A percentile compares a stretch with the other conserved stretches of the same genome.
These are phyloP conservation scores for Ranitomeya variabilis DNA, from an alignment of 2,113 vertebrate species.

Conservation along the genomic window DNA sequence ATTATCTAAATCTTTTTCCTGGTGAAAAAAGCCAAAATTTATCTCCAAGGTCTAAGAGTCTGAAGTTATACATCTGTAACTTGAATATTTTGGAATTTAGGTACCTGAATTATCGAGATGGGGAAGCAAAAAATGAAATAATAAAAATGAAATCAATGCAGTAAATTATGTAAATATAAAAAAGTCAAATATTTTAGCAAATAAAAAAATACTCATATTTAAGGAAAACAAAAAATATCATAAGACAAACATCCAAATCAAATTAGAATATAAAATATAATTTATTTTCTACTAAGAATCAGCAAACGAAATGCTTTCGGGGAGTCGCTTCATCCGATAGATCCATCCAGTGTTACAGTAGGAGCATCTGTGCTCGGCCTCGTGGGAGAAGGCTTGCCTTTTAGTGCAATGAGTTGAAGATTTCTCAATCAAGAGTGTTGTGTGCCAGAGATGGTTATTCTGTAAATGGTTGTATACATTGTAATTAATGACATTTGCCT, in stretches of 20 bases:
- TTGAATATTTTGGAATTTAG: neutral
- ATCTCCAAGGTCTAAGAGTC: neutral
- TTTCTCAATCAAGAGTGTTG: conserved; percentile 19
- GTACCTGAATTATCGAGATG: no score
- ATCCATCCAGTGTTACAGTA: neutral
- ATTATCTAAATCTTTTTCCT: no score
- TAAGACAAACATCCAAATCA: neutral
- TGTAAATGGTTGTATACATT: conserved; percentile 5
- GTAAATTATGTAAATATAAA: neutral
- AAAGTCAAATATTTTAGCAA: neutral
- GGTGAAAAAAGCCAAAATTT: no score
- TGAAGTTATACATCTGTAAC: neutral
- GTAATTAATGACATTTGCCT: conserved; percentile 34
- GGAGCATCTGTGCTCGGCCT: conserved; percentile 10
- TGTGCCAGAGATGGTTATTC: conserved; percentile 7
- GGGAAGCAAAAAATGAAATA: no score
- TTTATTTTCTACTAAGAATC: neutral
- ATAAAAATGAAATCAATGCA: no score
- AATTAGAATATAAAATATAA: neutral
- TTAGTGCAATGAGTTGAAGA: conserved; percentile 31
- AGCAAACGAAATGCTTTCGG: neutral
- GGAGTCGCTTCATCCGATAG: neutral
- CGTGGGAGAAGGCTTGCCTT: conserved; percentile 29
- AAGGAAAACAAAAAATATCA: neutral
- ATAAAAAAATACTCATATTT: neutral